These are phyloP conservation scores for Listrodromus nycthemerus DNA, from an alignment of 2,888 invertebrate genomes.

Conservation along the genomic window DNA sequence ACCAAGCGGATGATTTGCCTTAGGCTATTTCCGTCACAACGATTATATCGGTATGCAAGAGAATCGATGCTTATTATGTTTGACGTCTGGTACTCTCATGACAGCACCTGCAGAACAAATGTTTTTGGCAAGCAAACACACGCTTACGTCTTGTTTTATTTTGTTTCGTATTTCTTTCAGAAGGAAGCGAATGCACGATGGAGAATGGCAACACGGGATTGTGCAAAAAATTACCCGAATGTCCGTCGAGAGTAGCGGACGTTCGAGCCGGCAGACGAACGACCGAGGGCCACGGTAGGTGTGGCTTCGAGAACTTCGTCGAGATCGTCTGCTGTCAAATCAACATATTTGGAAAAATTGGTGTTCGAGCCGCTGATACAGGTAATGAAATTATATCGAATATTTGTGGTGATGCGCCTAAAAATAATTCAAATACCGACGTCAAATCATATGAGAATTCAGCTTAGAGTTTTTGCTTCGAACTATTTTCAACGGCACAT, in stretches of 20 bases:
- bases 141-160: neutral
- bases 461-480: neutral
- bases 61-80: neutral
- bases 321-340: constrained; percentile 86
- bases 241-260: constrained; percentile 73
- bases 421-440: neutral
- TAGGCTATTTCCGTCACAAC: constrained; percentile 7
- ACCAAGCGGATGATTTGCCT: constrained; percentile 8
- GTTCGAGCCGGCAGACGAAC: constrained; percentile 69
- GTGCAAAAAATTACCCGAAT: constrained; percentile 76
- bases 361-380: constrained; percentile 74
- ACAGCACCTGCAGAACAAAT: neutral
- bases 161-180: constrained; percentile 40
- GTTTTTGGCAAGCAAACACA: neutral
- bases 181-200: constrained; percentile 69
- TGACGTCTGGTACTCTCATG: neutral
- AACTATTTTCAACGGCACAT: neutral
- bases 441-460: neutral
- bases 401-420: neutral
- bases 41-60: neutral
- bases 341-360: constrained; percentile 69
- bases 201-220: constrained; percentile 71
- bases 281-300: constrained; percentile 77
- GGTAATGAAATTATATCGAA: constrained; percentile 68
- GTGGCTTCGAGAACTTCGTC: constrained; percentile 83